Evolutionary conservation across 2,797 vertebrate species (phyloP).

Genomic region (Parauchenoglanis punctatus): DNA sequence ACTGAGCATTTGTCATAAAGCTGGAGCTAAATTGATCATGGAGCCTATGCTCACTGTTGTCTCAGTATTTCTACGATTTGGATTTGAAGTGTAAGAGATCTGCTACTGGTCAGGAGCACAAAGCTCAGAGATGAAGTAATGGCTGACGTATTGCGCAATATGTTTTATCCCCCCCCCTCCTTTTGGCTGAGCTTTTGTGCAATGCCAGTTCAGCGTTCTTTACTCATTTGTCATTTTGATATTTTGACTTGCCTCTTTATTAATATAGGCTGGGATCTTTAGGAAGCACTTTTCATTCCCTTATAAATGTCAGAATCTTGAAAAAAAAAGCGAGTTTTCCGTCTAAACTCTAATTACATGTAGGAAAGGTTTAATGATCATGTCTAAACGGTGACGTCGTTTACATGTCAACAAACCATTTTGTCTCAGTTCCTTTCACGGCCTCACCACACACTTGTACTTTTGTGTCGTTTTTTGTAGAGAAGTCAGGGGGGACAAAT

Average conservation of each 20-base stretch:
- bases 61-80: neutral
- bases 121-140: neutral
- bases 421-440: neutral
- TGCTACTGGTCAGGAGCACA: neutral
- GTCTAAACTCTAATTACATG: neutral
- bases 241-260: neutral
- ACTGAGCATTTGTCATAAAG: neutral
- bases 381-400: neutral
- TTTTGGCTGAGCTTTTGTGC: neutral
- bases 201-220: neutral
- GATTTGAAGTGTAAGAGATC: neutral
- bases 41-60: neutral
- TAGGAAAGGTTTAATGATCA: neutral
- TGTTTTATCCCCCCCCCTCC: too few species aligned
- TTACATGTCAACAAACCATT: neutral
- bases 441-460: neutral
- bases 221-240: neutral
- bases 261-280: neutral
- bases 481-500: neutral
- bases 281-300: neutral
- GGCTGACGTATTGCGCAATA: neutral
- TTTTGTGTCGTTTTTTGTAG: too few species aligned
- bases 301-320: neutral
- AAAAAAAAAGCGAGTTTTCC: neutral
- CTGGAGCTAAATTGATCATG: neutral